These are phyloP conservation scores for Capreolus pygargus DNA, from an alignment of 2,113 vertebrate species.

Conservation along the genomic window DNA sequence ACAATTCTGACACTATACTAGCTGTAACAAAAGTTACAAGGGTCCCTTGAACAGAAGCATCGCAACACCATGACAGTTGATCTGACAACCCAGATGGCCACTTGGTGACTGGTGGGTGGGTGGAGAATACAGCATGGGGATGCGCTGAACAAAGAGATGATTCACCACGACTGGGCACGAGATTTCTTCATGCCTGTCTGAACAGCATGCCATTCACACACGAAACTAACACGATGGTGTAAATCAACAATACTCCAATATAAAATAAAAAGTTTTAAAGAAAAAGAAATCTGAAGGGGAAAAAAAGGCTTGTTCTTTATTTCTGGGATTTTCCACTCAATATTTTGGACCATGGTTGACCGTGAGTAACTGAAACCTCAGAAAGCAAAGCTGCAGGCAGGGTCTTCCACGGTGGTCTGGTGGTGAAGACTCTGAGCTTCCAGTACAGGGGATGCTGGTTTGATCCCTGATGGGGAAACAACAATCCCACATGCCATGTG, in stretches of 20 bases:
- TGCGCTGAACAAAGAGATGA: not conserved
- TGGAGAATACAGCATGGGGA: not conserved
- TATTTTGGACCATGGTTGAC: not conserved
- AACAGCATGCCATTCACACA: not conserved
- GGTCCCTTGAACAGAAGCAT: not conserved
- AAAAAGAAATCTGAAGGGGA: not conserved
- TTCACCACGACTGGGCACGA: not conserved
- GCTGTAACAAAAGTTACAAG: not conserved
- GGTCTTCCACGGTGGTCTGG: not conserved
- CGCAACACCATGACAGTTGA: not conserved
- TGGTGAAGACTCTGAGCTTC: not conserved
- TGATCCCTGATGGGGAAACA: no score
- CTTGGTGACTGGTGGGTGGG: not conserved
- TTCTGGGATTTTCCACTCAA: not conserved
- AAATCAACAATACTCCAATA: not conserved
- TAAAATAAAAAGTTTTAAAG: not conserved
- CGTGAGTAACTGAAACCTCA: not conserved
- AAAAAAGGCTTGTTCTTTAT: not conserved
- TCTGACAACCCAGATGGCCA: not conserved
- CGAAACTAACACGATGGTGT: not conserved
- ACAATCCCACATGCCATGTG: not conserved
- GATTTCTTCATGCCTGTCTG: not conserved
- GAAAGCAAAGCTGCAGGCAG: not conserved
- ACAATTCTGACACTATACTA: not conserved
- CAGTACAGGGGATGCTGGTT: not conserved